Conservation (phyloP, 2,797 vertebrate species). For the Hippoglossus hippoglossus region DNA sequence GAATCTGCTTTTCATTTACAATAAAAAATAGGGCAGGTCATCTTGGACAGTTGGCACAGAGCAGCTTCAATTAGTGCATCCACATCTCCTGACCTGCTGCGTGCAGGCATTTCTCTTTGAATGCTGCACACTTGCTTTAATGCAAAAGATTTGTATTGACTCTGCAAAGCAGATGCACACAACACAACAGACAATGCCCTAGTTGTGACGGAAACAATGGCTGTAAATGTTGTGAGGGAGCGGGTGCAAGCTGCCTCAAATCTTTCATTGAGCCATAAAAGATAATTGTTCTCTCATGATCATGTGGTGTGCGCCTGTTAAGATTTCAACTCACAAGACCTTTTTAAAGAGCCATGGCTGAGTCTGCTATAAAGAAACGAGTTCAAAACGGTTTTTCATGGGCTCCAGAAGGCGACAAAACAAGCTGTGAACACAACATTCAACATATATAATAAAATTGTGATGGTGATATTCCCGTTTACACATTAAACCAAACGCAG, state of each 20-base stretch:
- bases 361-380: background rate
- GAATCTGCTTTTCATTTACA: slow-evolving; percentile 5
- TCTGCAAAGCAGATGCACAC: background rate
- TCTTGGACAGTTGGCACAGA: background rate
- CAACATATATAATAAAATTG: background rate
- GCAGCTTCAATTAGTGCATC: slow-evolving; percentile 42
- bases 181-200: slow-evolving; percentile 2
- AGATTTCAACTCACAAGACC: background rate
- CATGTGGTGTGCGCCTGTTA: background rate
- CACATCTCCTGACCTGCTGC: slow-evolving; percentile 40
- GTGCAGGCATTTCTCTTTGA: slow-evolving; percentile 17
- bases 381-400: background rate
- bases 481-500: background rate
- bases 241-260: background rate
- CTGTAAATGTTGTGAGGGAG: background rate
- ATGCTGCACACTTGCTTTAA: slow-evolving; percentile 3
- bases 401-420: slow-evolving; percentile 4
- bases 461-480: background rate
- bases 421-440: slow-evolving; percentile 7
- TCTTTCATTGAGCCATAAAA: slow-evolving; percentile 18
- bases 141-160: background rate
- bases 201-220: background rate
- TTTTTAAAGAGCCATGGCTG: background rate
- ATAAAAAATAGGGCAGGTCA: background rate
- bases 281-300: background rate